Conservation (phyloP, 2,888 invertebrate genomes). For the Thereva unica region DNA sequence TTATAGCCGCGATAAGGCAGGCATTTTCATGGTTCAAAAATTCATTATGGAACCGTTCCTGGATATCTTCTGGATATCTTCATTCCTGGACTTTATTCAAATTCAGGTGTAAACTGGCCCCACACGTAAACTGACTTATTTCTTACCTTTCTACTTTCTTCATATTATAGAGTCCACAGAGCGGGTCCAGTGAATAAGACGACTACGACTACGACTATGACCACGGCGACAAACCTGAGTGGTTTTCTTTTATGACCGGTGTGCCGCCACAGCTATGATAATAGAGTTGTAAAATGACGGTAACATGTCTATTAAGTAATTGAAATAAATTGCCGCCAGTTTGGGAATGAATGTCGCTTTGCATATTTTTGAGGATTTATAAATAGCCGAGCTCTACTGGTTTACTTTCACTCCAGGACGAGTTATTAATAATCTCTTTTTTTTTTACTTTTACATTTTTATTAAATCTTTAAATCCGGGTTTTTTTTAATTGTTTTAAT, state of each 20-base stretch:
- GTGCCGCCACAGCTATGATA: conserved; percentile 20
- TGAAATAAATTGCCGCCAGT: conserved; percentile 18
- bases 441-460: no score
- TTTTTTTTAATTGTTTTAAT: no score
- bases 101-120: conserved; percentile 4
- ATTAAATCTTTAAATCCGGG: no score
- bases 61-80: no score
- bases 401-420: no score
- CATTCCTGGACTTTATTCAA: not conserved
- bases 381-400: no score
- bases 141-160: not conserved
- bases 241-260: conserved; percentile 13
- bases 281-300: conserved; percentile 30
- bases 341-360: no score
- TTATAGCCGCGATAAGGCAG: not conserved
- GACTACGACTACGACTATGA: not conserved
- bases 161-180: conserved; percentile 4
- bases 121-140: no score
- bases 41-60: not conserved
- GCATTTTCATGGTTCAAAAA: conserved; percentile 23
- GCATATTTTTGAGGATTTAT: no score
- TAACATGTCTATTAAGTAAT: conserved; percentile 25
- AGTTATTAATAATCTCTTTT: no score
- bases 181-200: not conserved
- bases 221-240: conserved; percentile 9